A percentile compares a stretch with the other conserved stretches of the same genome.
These are phyloP conservation scores for Aelia acuminata DNA, from an alignment of 2,888 invertebrate species.

Conservation along the genomic window DNA sequence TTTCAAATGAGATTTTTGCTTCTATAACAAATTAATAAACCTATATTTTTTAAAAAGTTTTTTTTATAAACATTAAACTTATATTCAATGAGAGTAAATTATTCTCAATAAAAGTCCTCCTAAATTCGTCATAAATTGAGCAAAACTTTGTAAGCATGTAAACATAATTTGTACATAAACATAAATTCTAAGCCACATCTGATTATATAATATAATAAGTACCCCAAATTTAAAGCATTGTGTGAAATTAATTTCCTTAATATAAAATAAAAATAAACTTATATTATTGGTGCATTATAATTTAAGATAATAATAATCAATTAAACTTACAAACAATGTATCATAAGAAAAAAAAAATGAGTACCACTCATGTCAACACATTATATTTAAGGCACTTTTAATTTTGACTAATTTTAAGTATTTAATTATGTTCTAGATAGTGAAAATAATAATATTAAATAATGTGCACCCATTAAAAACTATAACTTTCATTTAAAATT, in stretches of 20 bases:
- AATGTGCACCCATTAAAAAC: neutral
- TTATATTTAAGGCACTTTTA: neutral
- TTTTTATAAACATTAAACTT: neutral
- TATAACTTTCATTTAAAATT: neutral
- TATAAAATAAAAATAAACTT: neutral
- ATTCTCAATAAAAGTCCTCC: neutral
- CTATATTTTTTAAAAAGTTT: neutral
- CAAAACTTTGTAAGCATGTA: neutral
- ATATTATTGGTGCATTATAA: neutral
- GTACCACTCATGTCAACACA: neutral
- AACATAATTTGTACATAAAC: constrained; percentile 9
- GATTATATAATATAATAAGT: neutral
- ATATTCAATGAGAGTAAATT: neutral
- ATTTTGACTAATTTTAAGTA: neutral
- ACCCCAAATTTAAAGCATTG: neutral
- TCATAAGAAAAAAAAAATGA: neutral
- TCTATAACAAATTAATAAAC: neutral
- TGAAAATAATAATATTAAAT: neutral
- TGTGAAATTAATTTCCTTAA: neutral
- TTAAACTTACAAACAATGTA: neutral
- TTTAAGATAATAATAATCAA: neutral
- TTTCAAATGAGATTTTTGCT: neutral
- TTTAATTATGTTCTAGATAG: neutral
- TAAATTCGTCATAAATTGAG: neutral
- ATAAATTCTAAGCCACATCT: neutral